Evolutionary conservation across 2,888 invertebrate species (phyloP).

Genomic region (Agelastica alni): DNA sequence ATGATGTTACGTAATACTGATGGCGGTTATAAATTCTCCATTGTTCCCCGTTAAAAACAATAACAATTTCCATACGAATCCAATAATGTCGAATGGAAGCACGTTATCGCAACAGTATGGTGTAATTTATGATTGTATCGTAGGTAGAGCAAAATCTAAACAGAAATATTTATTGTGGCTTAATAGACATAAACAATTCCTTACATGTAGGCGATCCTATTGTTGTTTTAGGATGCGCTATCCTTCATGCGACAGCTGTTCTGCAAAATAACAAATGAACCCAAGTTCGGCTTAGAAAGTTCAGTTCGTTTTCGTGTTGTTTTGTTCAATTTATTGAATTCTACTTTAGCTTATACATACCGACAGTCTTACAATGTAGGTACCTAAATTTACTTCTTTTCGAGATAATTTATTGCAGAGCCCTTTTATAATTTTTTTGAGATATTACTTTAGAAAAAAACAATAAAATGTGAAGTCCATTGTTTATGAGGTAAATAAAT

Average conservation of each 20-base stretch:
- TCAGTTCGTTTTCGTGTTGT: not conserved
- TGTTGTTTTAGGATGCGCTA: constrained; percentile 38
- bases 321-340: constrained; percentile 1
- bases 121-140: constrained; percentile 36
- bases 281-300: constrained; percentile 24
- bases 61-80: constrained; percentile 44
- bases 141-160: constrained; percentile 39
- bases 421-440: too few relatives aligned
- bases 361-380: not conserved
- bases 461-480: too few relatives aligned
- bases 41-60: constrained; percentile 41
- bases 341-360: not conserved
- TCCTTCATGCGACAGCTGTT: constrained; percentile 34
- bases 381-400: not conserved
- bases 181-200: constrained; percentile 38
- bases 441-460: too few relatives aligned
- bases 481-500: too few relatives aligned
- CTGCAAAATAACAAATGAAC: constrained; percentile 38
- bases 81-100: constrained; percentile 42
- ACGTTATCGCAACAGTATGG: constrained; percentile 39
- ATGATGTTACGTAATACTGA: constrained; percentile 17
- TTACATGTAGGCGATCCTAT: constrained; percentile 38
- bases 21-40: constrained; percentile 35
- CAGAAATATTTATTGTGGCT: constrained; percentile 39
- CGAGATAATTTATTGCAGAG: not conserved